phyloP scores from a whole-genome alignment of 2,797 vertebrate species.

The Tapera naevia region DNA sequence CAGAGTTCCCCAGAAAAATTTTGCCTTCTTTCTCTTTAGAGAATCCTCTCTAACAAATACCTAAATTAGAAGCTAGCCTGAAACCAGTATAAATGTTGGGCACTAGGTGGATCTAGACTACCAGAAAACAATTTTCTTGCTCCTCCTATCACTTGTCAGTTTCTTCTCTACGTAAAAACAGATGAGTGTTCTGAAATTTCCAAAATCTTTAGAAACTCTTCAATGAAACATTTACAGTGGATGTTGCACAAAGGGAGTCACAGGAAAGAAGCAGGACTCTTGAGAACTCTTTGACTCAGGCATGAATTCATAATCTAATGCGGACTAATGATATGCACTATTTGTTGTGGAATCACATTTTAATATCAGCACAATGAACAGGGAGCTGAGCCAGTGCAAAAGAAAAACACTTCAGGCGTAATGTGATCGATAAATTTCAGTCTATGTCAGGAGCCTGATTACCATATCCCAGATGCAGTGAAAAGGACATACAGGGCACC shows the following conservation, averaged over 20 bases:
- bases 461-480: conserved; percentile 20
- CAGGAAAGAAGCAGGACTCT: not conserved
- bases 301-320: not conserved
- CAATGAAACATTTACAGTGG: not conserved
- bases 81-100: not conserved
- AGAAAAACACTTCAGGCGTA: conserved; percentile 14
- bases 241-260: not conserved
- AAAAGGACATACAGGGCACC: conserved; percentile 27
- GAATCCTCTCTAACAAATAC: not conserved
- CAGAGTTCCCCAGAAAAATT: not conserved
- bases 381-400: not conserved
- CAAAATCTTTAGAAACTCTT: not conserved
- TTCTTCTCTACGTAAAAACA: not conserved
- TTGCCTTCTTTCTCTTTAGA: not conserved
- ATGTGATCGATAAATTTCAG: conserved; percentile 58
- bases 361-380: conserved; percentile 13
- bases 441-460: conserved; percentile 38
- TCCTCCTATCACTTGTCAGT: not conserved
- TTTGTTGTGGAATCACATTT: conserved; percentile 30
- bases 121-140: not conserved
- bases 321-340: not conserved
- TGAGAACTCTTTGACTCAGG: not conserved
- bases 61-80: not conserved
- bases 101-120: not conserved
- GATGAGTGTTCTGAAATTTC: not conserved